Evolutionary conservation across 2,888 invertebrate species (phyloP).

Genomic region (Bruchidius siliquastri): DNA sequence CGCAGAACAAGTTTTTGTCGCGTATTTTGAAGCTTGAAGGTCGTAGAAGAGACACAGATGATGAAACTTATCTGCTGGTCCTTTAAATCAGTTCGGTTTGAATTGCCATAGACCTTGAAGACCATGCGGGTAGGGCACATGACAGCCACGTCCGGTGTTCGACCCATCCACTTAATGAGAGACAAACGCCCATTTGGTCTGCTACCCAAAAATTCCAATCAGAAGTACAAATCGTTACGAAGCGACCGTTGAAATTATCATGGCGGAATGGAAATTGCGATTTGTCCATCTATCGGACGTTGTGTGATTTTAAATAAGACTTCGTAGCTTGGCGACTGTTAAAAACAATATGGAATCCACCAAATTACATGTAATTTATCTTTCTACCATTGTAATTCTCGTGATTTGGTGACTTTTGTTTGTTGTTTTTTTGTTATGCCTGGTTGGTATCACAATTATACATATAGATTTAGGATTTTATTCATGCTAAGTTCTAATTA

Average conservation of each 20-base stretch:
- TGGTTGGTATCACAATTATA: too few species aligned
- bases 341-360: too few species aligned
- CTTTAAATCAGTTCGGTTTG: neutral
- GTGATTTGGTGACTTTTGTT: too few species aligned
- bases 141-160: neutral
- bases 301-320: too few species aligned
- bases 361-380: too few species aligned
- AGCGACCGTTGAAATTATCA: neutral
- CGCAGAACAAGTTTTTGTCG: neutral
- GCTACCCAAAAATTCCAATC: neutral
- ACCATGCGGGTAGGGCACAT: neutral
- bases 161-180: neutral
- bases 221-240: neutral
- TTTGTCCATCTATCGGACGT: too few species aligned
- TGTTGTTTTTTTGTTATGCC: too few species aligned
- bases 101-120: neutral
- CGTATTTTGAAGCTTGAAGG: neutral
- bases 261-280: too few species aligned
- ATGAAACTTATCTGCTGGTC: neutral
- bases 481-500: too few species aligned
- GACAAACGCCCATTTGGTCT: neutral
- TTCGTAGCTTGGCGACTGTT: too few species aligned
- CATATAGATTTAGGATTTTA: too few species aligned
- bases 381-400: too few species aligned
- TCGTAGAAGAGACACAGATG: neutral